Percentiles rank a stretch among this genome's conserved stretches.
phyloP scores from a whole-genome alignment of 2,797 vertebrate genomes.

The Acanthornis magna region DNA sequence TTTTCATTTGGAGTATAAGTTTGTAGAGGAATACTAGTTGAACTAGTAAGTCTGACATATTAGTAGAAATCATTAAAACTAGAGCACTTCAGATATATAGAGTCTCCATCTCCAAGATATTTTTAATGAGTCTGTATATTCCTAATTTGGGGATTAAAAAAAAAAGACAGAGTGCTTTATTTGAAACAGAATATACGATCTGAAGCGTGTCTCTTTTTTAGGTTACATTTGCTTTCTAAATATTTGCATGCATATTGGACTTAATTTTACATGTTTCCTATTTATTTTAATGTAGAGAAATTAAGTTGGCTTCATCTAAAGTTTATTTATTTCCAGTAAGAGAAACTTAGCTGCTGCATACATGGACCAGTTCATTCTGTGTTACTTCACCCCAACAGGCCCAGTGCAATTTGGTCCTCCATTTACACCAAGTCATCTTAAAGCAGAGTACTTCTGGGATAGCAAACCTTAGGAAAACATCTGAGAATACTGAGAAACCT shows the following conservation, averaged over 20 bases:
- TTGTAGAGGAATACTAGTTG: neutral
- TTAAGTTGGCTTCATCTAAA: neutral
- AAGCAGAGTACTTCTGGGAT: neutral
- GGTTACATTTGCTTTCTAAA: neutral
- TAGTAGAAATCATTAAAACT: neutral
- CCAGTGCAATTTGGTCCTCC: neutral
- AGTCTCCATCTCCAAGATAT: neutral
- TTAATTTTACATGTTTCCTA: neutral
- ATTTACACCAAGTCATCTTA: neutral
- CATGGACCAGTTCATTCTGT: neutral
- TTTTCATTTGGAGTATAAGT: neutral
- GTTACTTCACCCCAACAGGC: neutral
- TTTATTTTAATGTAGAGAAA: neutral
- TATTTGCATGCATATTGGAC: neutral
- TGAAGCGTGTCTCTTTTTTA: neutral
- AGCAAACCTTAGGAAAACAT: accelerated
- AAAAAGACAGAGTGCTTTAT: neutral
- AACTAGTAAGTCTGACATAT: neutral
- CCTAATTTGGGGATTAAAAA: neutral
- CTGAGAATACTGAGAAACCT: neutral
- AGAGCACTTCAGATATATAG: neutral
- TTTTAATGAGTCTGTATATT: neutral
- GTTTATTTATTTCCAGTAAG: neutral
- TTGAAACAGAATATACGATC: neutral
- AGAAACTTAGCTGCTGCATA: neutral